A percentile compares a stretch with the other conserved stretches of the same genome.
These are phyloP conservation scores for Toxonevra muliebris DNA, from an alignment of 2,888 invertebrate species.

Conservation along the genomic window DNA sequence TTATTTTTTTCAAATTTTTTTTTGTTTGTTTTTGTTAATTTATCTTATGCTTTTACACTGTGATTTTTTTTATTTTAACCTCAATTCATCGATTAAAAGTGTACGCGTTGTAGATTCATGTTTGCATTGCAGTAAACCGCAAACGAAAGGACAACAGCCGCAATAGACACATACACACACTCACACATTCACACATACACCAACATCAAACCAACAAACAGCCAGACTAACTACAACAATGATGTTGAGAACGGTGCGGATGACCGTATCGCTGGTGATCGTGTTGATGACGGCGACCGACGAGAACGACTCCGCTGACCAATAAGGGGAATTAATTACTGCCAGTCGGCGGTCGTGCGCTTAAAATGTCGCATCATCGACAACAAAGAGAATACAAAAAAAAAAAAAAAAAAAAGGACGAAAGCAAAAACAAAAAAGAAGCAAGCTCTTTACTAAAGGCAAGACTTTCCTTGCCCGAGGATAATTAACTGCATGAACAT, in stretches of 20 bases:
- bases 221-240: not conserved
- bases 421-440: not conserved
- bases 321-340: conserved; percentile 30
- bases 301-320: conserved; percentile 21
- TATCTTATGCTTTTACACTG: conserved; percentile 12
- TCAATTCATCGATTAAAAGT: conserved; percentile 12
- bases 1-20: not conserved
- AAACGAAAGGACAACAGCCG: conserved; percentile 19
- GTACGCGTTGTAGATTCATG: not conserved
- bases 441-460: no score
- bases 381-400: not conserved
- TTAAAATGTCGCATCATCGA: not conserved
- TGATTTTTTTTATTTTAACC: not conserved
- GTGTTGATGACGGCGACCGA: conserved; percentile 14
- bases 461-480: not conserved
- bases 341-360: conserved; percentile 20
- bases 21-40: conserved; percentile 9
- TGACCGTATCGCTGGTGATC: conserved; percentile 6
- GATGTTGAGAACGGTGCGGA: not conserved
- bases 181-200: no score
- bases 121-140: conserved; percentile 20
- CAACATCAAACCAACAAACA: no score
- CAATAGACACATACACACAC: conserved; percentile 12
- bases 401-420: not conserved
- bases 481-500: not conserved